phyloP scores from a whole-genome alignment of 2,113 vertebrate genomes.

The Oxyruncus cristatus region DNA sequence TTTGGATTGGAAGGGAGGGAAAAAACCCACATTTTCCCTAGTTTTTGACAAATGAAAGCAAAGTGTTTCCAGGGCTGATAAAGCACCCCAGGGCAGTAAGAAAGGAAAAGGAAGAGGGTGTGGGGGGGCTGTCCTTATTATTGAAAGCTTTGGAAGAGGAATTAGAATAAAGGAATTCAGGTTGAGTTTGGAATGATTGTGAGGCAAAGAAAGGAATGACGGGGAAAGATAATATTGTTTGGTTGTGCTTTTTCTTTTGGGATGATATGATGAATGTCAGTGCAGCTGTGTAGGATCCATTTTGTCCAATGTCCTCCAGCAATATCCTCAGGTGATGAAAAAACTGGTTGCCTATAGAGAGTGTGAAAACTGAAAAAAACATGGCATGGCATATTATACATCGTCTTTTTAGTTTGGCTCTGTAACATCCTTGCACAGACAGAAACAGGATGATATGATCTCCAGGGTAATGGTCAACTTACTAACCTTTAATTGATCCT shows the following conservation, averaged over 20 bases:
- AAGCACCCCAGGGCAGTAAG: not conserved
- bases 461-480: not conserved
- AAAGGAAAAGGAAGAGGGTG: not conserved
- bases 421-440: not conserved
- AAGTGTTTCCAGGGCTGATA: not conserved
- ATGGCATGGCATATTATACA: not conserved
- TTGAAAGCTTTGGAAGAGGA: not conserved
- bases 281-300: not conserved
- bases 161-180: not conserved
- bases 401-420: not conserved
- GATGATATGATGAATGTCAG: not conserved
- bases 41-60: not conserved
- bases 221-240: not conserved
- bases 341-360: not conserved
- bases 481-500: not conserved
- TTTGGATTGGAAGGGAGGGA: not conserved
- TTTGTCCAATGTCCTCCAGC: not conserved
- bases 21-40: rapidly evolving
- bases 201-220: not conserved
- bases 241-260: not conserved
- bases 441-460: not conserved
- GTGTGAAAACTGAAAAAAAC: not conserved
- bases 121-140: too few relatives aligned
- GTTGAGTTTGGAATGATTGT: not conserved
- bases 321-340: not conserved